phyloP scores from a whole-genome alignment of 2,888 invertebrate species.

The Erebia epiphron region DNA sequence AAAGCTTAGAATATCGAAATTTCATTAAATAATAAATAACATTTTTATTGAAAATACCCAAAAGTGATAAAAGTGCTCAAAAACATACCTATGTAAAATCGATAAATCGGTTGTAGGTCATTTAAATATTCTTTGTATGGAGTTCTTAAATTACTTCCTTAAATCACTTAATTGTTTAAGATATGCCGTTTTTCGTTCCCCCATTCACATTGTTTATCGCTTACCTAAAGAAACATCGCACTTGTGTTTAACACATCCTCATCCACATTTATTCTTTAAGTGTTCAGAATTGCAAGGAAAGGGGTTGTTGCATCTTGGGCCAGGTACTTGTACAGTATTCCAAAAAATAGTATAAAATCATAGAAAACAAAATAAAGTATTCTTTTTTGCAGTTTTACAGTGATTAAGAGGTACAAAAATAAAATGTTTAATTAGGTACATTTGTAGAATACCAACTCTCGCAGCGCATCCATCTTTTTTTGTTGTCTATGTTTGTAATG shows the following conservation, averaged over 20 bases:
- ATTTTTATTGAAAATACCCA: slow-evolving; percentile 8
- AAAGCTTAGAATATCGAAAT: not conserved
- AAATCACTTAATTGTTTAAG: slow-evolving; percentile 50
- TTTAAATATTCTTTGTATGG: slow-evolving; percentile 38
- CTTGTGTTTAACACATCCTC: slow-evolving; percentile 78
- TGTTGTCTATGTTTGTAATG: no score
- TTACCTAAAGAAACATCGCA: slow-evolving; percentile 67
- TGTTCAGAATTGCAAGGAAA: slow-evolving; percentile 70
- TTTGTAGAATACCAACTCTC: no score
- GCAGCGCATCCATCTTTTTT: no score
- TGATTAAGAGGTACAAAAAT: no score
- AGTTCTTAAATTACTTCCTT: slow-evolving; percentile 41
- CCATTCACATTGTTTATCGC: slow-evolving; percentile 61
- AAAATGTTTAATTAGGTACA: no score
- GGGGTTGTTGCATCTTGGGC: no score
- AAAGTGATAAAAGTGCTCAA: slow-evolving; percentile 35
- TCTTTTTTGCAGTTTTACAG: no score
- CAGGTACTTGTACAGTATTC: no score
- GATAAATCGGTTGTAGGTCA: slow-evolving; percentile 15
- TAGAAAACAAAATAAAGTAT: no score
- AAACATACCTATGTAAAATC: slow-evolving; percentile 18
- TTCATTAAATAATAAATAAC: slow-evolving; percentile 18
- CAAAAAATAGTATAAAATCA: no score
- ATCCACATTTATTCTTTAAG: slow-evolving; percentile 66
- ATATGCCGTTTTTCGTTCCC: slow-evolving; percentile 63